Base-by-base conservation (phyloP, 2,888 invertebrate genomes). In the Bhutanitis thaidina region DNA sequence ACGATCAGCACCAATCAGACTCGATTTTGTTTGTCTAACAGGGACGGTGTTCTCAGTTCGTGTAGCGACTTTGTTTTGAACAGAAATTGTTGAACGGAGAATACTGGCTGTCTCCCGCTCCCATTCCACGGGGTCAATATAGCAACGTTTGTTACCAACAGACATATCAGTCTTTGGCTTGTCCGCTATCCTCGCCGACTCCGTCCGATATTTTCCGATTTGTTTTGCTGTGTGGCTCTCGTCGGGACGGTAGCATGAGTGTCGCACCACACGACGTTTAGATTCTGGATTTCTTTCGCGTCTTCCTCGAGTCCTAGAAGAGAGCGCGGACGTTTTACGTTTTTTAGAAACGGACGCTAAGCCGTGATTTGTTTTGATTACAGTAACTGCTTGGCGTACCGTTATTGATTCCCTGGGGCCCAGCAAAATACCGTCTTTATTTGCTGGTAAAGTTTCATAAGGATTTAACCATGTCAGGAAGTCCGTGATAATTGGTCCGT, bases 401-500 rank as follows among this genome's bases (percentile, higher is more conserved):
- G 80, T 83, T 10, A 84, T 70, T 0, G 87, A 78, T 16, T 84
- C 80, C 65, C 74, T 77, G 14, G 78, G 68, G 0, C 66, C 77
- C 51, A 86, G 40, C 37, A 83, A 53, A 27, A 89, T 65, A 29
- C 86, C 86, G 32, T 86, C 81, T 59, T 78, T 86, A 55, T 82
- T 79, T 34, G 73, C 80, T 39, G 79, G 82, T 39, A 80, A 58
- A 9, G 74, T 68, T 51, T 85, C 87, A 53, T 80, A 90, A 12
- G 91, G 91, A 63, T 93, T 92, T 29, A 94, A 67, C 85, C 93
- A 93, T 29, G 92, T 91, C 43, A 94, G 91, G 53, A 94, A 86
- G 61, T 94, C 93, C 27, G 92, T 92, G 56, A 94, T 93, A 10
- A 93, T 91, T 0, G 93, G 93, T 10, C 93, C 93, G 35, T 80